Conservation (phyloP, 2,888 invertebrate genomes). For the Aricia artaxerxes region DNA sequence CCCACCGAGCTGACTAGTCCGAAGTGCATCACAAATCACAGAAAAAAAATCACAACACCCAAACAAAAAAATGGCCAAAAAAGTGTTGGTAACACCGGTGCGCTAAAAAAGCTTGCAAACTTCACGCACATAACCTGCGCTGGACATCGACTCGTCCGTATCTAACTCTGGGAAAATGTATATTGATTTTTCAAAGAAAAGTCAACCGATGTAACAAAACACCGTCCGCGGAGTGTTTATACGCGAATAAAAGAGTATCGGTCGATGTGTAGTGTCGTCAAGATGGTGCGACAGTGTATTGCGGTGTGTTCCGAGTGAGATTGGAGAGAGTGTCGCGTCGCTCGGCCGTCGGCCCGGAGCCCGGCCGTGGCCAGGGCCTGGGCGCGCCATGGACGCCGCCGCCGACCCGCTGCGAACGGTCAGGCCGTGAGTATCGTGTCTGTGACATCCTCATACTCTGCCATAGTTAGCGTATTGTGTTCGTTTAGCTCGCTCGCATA, state of each 20-base stretch:
- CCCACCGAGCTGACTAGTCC: conserved; percentile 59
- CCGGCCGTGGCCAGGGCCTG: conserved; percentile 77
- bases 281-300: conserved; percentile 77
- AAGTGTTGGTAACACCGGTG: conserved; percentile 81
- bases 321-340: conserved; percentile 77
- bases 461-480: conserved; percentile 50
- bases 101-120: conserved; percentile 82
- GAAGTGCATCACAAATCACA: conserved; percentile 72
- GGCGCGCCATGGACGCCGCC: conserved; percentile 78
- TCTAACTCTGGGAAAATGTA: conserved; percentile 80
- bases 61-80: conserved; percentile 80
- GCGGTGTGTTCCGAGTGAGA: conserved; percentile 77
- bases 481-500: conserved; percentile 55
- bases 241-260: conserved; percentile 72
- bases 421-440: conserved; percentile 77
- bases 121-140: conserved; percentile 82
- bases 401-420: conserved; percentile 75
- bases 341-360: conserved; percentile 75
- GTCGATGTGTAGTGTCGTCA: conserved; percentile 76
- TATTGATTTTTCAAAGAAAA: conserved; percentile 82
- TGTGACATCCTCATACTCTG: conserved; percentile 44
- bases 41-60: conserved; percentile 79
- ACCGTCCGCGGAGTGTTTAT: conserved; percentile 79
- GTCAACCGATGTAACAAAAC: conserved; percentile 81
- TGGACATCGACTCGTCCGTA: conserved; percentile 82